Evolutionary conservation across 1,140 invertebrate genomes (phyloP).

Genomic region (Drosophila littoralis): DNA sequence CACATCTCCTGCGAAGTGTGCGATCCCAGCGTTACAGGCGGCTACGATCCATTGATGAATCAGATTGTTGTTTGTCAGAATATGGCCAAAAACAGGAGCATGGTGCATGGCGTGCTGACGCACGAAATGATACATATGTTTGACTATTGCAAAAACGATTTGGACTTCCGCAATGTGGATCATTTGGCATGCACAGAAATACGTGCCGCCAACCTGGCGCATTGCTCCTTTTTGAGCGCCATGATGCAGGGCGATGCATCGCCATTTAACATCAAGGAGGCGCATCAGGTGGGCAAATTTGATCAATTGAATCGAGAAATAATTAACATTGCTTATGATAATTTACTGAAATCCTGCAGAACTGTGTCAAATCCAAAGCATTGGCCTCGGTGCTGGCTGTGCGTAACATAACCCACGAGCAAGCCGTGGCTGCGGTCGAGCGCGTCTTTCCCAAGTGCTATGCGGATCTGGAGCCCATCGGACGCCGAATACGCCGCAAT

Average conservation of each 20-base stretch:
- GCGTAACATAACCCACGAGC: constrained; percentile 89
- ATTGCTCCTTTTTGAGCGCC: constrained; percentile 95
- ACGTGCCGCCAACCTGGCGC: constrained; percentile 94
- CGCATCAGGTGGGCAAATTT: constrained; percentile 87
- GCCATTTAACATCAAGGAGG: constrained; percentile 89
- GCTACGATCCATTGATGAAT: constrained; percentile 91
- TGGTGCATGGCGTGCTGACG: constrained; percentile 91
- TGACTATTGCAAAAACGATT: constrained; percentile 94
- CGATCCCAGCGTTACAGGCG: constrained; percentile 92
- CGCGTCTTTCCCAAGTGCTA: constrained; percentile 97
- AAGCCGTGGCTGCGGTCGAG: constrained; percentile 92
- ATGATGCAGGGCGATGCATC: constrained; percentile 91
- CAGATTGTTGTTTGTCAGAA: constrained; percentile 97
- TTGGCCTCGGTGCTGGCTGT: constrained; percentile 92
- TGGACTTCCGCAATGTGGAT: constrained; percentile 95
- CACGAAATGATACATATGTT: constrained; percentile 99
- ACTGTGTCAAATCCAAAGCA: constrained; percentile 96
- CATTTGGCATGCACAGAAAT: constrained; percentile 98
- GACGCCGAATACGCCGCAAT: constrained; percentile 91
- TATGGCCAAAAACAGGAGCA: constrained; percentile 87
- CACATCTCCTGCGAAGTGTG: constrained; percentile 97
- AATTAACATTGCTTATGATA: background rate
- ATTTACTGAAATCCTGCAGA: constrained; percentile 85
- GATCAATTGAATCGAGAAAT: background rate
- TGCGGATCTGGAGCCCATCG: constrained; percentile 96